A percentile compares a stretch with the other conserved stretches of the same genome.
Conservation (phyloP, 1,140 invertebrate species). For the Temnothorax nylanderi region DNA sequence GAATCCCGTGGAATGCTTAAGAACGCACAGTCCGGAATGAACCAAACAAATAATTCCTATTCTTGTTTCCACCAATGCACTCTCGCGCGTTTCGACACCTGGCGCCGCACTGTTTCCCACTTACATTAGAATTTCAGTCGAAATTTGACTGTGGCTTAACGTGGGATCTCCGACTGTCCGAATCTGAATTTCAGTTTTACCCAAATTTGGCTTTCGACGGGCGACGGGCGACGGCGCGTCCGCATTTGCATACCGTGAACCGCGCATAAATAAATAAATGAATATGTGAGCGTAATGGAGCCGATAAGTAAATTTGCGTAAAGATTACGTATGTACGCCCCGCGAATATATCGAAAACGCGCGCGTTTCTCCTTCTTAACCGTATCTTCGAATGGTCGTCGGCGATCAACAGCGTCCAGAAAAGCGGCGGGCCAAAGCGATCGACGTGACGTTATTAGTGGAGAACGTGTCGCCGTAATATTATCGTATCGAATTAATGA, state of each 20-base stretch:
- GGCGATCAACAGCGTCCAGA: not conserved
- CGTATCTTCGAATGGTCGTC: not conserved
- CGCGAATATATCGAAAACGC: slow-evolving; percentile 4
- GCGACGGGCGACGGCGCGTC: not conserved
- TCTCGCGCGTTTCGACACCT: slow-evolving; percentile 24
- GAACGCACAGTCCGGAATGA: not conserved
- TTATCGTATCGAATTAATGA: slow-evolving; percentile 70
- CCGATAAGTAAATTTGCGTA: slow-evolving; percentile 44
- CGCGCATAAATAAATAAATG: slow-evolving; percentile 61
- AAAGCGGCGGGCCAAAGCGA: slow-evolving; percentile 46
- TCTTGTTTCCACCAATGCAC: not conserved
- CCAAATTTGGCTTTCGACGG: slow-evolving; percentile 50
- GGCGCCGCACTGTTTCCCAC: slow-evolving; percentile 39
- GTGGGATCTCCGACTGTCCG: slow-evolving; percentile 34
- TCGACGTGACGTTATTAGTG: slow-evolving; percentile 67
- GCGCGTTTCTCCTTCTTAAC: not conserved
- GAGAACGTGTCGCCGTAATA: slow-evolving; percentile 69
- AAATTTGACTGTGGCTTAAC: slow-evolving; percentile 47
- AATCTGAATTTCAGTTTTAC: slow-evolving; percentile 61
- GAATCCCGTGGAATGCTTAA: not conserved
- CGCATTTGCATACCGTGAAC: slow-evolving; percentile 35
- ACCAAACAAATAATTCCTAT: slow-evolving; percentile 32
- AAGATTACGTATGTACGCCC: not conserved
- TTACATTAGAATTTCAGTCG: slow-evolving; percentile 57
- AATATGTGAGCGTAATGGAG: slow-evolving; percentile 48